phyloP scores from a whole-genome alignment of 2,888 invertebrate genomes.

The Dendrolimus pini region DNA sequence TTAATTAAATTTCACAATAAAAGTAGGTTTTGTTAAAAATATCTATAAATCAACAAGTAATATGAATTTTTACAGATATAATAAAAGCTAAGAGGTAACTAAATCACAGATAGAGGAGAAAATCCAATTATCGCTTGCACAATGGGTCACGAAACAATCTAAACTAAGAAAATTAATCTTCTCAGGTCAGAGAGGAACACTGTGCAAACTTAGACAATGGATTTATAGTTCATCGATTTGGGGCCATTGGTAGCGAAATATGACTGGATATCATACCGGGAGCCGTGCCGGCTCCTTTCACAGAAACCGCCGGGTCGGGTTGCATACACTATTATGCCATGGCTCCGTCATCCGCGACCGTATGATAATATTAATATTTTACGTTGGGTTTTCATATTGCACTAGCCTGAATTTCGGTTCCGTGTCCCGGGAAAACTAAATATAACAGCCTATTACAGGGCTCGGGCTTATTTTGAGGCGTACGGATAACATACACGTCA shows the following conservation, averaged over 20 bases:
- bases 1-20: no score
- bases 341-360: neutral
- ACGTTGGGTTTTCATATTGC: no score
- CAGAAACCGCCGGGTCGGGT: neutral
- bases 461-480: no score
- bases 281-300: neutral
- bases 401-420: no score
- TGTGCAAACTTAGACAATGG: slow-evolving; percentile 75
- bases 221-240: slow-evolving; percentile 75
- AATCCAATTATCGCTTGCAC: slow-evolving; percentile 75
- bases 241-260: slow-evolving; percentile 50
- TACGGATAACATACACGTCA: no score
- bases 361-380: no score
- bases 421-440: no score
- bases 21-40: no score
- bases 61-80: slow-evolving; percentile 38
- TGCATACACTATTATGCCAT: neutral
- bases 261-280: slow-evolving; percentile 36
- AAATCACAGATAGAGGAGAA: slow-evolving; percentile 66
- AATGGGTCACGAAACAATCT: slow-evolving; percentile 77
- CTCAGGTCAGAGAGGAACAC: slow-evolving; percentile 70
- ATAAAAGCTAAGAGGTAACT: slow-evolving; percentile 56
- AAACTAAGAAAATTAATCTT: slow-evolving; percentile 78
- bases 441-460: no score
- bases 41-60: neutral